These are phyloP conservation scores for Anabas testudineus DNA, from an alignment of 2,797 vertebrate genomes.

Conservation along the genomic window DNA sequence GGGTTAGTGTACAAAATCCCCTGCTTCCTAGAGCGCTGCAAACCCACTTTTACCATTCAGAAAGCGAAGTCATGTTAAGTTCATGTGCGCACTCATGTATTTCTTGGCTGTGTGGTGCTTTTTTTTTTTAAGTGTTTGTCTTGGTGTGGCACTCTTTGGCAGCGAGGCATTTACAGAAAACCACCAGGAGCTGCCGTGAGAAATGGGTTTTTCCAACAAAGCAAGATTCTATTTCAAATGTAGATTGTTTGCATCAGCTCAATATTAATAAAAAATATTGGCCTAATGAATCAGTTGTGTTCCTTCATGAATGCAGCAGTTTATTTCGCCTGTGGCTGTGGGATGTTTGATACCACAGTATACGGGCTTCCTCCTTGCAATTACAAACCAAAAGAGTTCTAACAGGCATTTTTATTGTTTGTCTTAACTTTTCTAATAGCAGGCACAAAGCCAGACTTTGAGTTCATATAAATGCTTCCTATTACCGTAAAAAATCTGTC, in stretches of 20 bases:
- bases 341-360: slow-evolving; percentile 67
- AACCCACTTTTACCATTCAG: slow-evolving; percentile 60
- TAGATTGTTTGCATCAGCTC: slow-evolving; percentile 47
- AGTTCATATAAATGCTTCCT: slow-evolving; percentile 76
- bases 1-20: slow-evolving; percentile 80
- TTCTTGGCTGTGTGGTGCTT: slow-evolving; percentile 19
- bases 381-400: slow-evolving; percentile 65
- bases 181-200: neutral
- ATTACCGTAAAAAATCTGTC: slow-evolving; percentile 79
- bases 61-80: slow-evolving; percentile 78
- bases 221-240: slow-evolving; percentile 47
- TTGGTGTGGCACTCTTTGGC: slow-evolving; percentile 14
- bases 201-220: slow-evolving; percentile 33
- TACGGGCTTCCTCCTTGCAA: slow-evolving; percentile 60
- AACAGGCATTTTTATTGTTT: slow-evolving; percentile 76
- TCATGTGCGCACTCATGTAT: slow-evolving; percentile 61
- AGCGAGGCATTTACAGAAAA: slow-evolving; percentile 6
- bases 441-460: slow-evolving; percentile 69
- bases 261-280: slow-evolving; percentile 46
- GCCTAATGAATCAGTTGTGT: slow-evolving; percentile 59
- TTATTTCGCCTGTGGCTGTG: slow-evolving; percentile 60
- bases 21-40: slow-evolving; percentile 66
- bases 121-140: slow-evolving; percentile 18
- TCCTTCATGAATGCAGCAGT: slow-evolving; percentile 47
- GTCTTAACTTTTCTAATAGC: slow-evolving; percentile 75